Evolutionary conservation across 2,113 vertebrate species (phyloP).

Genomic region (Castor canadensis): DNA sequence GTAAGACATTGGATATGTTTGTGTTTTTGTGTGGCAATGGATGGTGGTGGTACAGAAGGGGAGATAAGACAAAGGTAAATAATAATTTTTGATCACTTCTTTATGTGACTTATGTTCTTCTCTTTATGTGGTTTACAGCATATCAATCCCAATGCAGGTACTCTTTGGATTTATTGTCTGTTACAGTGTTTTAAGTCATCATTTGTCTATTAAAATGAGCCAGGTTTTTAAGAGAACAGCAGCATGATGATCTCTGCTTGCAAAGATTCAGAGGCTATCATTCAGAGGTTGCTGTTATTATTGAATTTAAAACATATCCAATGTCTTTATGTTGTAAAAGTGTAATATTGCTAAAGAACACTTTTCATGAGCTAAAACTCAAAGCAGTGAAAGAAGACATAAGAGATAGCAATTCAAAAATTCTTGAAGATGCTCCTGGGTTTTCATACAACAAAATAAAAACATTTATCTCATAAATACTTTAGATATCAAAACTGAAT

Average conservation of each 20-base stretch:
- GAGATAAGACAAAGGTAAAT: not conserved
- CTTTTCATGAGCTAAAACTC: not conserved
- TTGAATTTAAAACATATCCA: not conserved
- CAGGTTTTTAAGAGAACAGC: not conserved
- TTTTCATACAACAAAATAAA: constrained; percentile 6
- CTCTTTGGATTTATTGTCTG: not conserved
- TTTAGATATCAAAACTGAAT: not conserved
- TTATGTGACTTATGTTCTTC: not conserved
- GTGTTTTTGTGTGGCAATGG: not conserved
- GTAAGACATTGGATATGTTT: not conserved
- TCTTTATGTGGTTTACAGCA: not conserved
- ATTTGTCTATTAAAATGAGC: not conserved
- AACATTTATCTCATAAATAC: not conserved
- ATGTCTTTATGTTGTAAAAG: not conserved
- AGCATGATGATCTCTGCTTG: too few relatives aligned
- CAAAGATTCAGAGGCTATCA: not conserved
- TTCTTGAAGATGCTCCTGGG: not conserved
- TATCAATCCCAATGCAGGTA: not conserved
- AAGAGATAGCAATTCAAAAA: not conserved
- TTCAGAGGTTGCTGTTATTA: not conserved
- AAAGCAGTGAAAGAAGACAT: not conserved
- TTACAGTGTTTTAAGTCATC: not conserved
- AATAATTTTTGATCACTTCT: not conserved
- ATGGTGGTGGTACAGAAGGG: not conserved
- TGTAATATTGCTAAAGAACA: not conserved